Conservation (phyloP, 1,140 invertebrate genomes). For the Drosophila mojavensis region DNA sequence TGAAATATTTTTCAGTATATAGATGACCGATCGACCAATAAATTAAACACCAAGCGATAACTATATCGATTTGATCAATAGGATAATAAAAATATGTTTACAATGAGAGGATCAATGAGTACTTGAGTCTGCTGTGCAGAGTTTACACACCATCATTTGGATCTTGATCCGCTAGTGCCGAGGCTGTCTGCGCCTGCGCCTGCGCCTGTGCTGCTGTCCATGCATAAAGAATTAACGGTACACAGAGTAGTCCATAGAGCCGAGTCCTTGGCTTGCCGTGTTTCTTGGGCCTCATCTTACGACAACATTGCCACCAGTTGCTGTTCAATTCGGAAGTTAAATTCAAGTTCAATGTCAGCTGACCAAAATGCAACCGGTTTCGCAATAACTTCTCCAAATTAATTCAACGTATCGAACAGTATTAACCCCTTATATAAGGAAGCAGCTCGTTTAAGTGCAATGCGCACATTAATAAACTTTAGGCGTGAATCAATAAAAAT, state of each 20-base stretch:
- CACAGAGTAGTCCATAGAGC: constrained; percentile 36
- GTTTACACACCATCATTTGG: constrained; percentile 22
- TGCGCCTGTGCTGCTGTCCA: constrained; percentile 41
- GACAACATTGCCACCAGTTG: constrained; percentile 57
- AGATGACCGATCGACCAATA: too few species aligned
- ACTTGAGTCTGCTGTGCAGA: too few species aligned
- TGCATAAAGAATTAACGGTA: constrained; percentile 32
- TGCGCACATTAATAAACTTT: constrained; percentile 45
- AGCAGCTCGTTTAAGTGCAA: constrained; percentile 43
- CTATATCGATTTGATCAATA: not conserved
- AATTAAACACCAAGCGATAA: not conserved
- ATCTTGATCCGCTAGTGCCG: constrained; percentile 22
- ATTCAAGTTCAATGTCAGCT: constrained; percentile 35
- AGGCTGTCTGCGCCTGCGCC: constrained; percentile 20
- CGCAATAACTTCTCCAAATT: constrained; percentile 7
- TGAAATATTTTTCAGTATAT: not conserved
- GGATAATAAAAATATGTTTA: too few species aligned
- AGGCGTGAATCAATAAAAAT: constrained; percentile 43
- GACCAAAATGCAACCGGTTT: constrained; percentile 21
- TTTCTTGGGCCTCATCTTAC: constrained; percentile 54
- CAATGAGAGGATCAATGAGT: too few species aligned
- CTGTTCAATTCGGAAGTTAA: constrained; percentile 44
- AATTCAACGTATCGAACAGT: constrained; percentile 25
- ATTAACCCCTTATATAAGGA: constrained; percentile 46
- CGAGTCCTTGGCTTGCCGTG: constrained; percentile 29